A percentile compares a stretch with the other conserved stretches of the same genome.
Conservation (phyloP, 2,797 vertebrate species). For the Karalla daura region DNA sequence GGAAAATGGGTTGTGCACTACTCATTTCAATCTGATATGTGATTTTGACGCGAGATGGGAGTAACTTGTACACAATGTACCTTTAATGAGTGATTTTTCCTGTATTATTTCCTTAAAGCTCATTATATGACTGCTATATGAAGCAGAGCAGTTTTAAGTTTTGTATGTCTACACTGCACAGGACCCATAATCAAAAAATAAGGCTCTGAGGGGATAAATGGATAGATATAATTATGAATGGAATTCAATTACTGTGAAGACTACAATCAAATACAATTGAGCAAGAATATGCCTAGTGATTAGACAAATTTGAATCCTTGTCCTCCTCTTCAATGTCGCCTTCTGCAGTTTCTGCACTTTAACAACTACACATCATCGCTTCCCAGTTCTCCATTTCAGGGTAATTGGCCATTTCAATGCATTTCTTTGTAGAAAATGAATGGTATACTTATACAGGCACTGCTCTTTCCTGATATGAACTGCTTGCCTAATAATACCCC, state of each 20-base stretch:
- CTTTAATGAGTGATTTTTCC: too few species aligned
- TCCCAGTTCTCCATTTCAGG: constrained; percentile 7
- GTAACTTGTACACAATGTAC: too few species aligned
- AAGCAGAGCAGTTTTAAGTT: too few species aligned
- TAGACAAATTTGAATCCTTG: background rate
- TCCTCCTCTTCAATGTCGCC: background rate
- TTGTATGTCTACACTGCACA: too few species aligned
- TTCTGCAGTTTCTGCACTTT: background rate
- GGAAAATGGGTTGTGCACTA: too few species aligned
- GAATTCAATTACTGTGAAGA: background rate
- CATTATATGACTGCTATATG: too few species aligned
- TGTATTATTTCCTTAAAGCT: too few species aligned
- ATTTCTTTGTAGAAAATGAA: constrained; percentile 29
- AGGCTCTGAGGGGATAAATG: too few species aligned
- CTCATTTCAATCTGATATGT: too few species aligned
- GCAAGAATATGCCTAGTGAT: background rate
- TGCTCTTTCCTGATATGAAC: constrained; percentile 18
- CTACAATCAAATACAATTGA: background rate
- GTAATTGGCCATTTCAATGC: constrained; percentile 14
- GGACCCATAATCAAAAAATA: too few species aligned
- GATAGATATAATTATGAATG: background rate
- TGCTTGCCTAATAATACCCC: constrained; percentile 22
- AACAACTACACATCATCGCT: background rate
- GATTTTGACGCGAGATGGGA: too few species aligned
- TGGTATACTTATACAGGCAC: constrained; percentile 8